Evolutionary conservation across 2,797 vertebrate species (phyloP).

Genomic region (Poecilia gillii): DNA sequence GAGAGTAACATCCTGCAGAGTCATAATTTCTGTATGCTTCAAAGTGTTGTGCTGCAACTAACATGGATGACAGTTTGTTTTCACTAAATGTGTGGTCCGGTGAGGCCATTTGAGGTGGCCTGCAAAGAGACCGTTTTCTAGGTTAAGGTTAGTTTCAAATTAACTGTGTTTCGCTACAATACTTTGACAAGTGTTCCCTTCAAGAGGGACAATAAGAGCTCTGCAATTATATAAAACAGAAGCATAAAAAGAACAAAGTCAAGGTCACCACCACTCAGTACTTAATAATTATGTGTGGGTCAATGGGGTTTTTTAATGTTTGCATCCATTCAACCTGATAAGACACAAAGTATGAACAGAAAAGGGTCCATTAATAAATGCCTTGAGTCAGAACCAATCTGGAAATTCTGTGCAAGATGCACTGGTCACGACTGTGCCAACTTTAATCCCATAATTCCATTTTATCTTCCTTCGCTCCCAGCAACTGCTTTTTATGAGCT

Average conservation of each 20-base stretch:
- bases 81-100: not conserved
- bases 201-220: not conserved
- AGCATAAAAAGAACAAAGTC: not conserved
- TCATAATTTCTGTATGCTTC: not conserved
- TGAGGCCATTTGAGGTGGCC: not conserved
- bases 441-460: constrained; percentile 8
- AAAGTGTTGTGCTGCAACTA: not conserved
- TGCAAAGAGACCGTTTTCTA: not conserved
- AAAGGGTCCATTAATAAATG: not conserved
- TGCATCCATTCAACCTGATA: not conserved
- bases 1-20: not conserved
- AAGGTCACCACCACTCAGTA: not conserved
- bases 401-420: not conserved
- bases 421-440: constrained; percentile 1
- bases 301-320: not conserved
- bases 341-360: not conserved
- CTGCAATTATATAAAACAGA: not conserved
- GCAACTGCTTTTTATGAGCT: constrained; percentile 2
- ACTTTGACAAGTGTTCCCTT: not conserved
- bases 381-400: not conserved
- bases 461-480: constrained; percentile 3
- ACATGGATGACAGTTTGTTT: not conserved
- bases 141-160: not conserved
- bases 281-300: not conserved
- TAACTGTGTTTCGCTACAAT: not conserved